Evolutionary conservation across 2,888 invertebrate genomes (phyloP).

Genomic region (Helicoverpa assulta): DNA sequence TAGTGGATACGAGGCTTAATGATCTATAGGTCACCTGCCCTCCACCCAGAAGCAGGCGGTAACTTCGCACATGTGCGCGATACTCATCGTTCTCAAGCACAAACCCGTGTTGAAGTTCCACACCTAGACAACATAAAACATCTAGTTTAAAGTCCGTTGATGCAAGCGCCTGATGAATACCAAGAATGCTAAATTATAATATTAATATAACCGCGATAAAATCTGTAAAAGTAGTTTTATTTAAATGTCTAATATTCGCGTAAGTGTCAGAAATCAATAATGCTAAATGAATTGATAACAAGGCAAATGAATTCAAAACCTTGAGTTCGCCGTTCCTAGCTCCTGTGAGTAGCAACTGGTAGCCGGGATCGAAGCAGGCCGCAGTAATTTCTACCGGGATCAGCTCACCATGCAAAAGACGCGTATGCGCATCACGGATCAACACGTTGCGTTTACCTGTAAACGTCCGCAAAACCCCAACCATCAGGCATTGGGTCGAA

Average conservation of each 20-base stretch:
- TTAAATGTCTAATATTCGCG: no score
- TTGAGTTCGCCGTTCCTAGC: slow-evolving; percentile 94
- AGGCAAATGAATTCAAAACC: slow-evolving; percentile 69
- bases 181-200: neutral
- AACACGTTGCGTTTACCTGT: slow-evolving; percentile 92
- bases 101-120: slow-evolving; percentile 96
- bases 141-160: neutral
- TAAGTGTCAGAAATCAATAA: no score
- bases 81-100: slow-evolving; percentile 92
- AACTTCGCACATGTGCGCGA: slow-evolving; percentile 91
- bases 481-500: neutral
- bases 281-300: no score
- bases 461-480: slow-evolving; percentile 13
- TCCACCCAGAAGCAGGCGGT: slow-evolving; percentile 91
- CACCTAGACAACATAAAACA: slow-evolving; percentile 79
- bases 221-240: no score
- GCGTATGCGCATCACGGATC: slow-evolving; percentile 93
- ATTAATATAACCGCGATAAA: no score
- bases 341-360: slow-evolving; percentile 94
- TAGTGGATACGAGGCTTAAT: no score
- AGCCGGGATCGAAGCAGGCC: slow-evolving; percentile 93
- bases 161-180: neutral
- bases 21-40: slow-evolving; percentile 80
- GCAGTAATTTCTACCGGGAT: slow-evolving; percentile 94
- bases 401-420: slow-evolving; percentile 91